Percentiles rank a stretch among this genome's conserved stretches.
These are phyloP conservation scores for Gobiocypris rarus DNA, from an alignment of 2,113 vertebrate species.

Conservation along the genomic window DNA sequence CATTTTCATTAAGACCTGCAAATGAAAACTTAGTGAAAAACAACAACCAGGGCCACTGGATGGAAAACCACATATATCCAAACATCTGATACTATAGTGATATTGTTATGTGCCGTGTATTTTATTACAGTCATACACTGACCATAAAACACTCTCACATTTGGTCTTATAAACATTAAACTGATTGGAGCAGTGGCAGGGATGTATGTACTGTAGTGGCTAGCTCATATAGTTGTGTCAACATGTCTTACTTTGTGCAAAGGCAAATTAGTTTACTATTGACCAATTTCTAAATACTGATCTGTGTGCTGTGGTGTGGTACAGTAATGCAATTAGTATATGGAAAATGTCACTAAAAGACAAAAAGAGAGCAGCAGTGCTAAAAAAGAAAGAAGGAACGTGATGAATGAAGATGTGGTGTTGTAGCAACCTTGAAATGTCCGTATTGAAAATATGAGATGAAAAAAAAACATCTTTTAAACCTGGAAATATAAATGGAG, in stretches of 20 bases:
- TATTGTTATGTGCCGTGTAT: conserved; percentile 42
- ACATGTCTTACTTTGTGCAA: conserved; percentile 26
- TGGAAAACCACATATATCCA: conserved; percentile 53
- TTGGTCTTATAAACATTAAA: conserved; percentile 36
- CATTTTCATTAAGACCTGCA: conserved; percentile 71
- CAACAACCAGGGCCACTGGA: conserved; percentile 21
- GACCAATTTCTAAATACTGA: conserved; percentile 29
- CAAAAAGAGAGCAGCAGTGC: conserved; percentile 14
- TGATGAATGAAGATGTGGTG: not conserved
- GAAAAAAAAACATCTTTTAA: not conserved
- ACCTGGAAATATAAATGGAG: not conserved
- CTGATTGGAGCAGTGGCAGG: not conserved
- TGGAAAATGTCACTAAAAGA: conserved; percentile 30
- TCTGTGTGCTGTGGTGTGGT: conserved; percentile 22
- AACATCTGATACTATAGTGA: conserved; percentile 53
- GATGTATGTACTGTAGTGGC: not conserved
- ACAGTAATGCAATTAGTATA: conserved; percentile 14
- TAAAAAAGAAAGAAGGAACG: not conserved
- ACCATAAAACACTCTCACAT: conserved; percentile 26
- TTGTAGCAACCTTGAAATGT: conserved; percentile 25
- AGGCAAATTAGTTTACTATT: conserved; percentile 30
- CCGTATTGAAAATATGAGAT: not conserved
- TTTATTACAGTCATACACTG: conserved; percentile 24
- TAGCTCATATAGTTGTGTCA: conserved; percentile 11
- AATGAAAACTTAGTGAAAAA: conserved; percentile 52